Base-by-base conservation (phyloP, 2,888 invertebrate species). In the Helobdella robusta region DNA sequence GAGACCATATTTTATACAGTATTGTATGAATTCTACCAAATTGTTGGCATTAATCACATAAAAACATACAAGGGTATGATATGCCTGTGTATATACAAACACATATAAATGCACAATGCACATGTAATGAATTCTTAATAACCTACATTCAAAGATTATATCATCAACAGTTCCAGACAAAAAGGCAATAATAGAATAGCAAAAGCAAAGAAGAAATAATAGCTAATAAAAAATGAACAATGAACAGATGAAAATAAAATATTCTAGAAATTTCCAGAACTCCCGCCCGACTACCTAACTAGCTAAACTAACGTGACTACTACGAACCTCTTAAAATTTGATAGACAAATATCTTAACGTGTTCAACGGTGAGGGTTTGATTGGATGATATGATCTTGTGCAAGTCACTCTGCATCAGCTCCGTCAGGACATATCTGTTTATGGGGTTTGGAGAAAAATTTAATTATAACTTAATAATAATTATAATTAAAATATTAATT, bases 351-450 rank as follows among this genome's bases (percentile, higher is more conserved):
- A 98, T 95, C 87, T 98, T 98, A 83, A 98, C 94, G 85, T 98
- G 98, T 84, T 98, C 98, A 73, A 94, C 87, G 76, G 95, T 93
- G 74, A 98, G 87, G 77, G 93, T 93, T 82, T 99, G 98, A 73
- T 95, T 94, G 74, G 97, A 97, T 76, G 98, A 97, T 82, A 99
- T 98, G 82, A 98, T 99, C 86, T 97, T 97, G 85, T 98, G 98
- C 76, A 99, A 86, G 85, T 98, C 98, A 81, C 93, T 95, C 84
- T 98, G 97, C 81, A 99, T 89, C 76, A 99, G 85, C 84, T 98
- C 98, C 73, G 97, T 98, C 82, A 98, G 91, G 80, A 98, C 95
- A 84, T 98, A 97, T 84, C 95, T 98, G 83, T 2, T 28, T 54
- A 6, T 6, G 6, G 8, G 20, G n/a, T 6, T 20, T 50, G 50